Evolutionary conservation across 1,140 invertebrate genomes (phyloP), one percentile per base, ranked within the genome.

Genomic region (Pentalonia nigronervosa): DNA sequence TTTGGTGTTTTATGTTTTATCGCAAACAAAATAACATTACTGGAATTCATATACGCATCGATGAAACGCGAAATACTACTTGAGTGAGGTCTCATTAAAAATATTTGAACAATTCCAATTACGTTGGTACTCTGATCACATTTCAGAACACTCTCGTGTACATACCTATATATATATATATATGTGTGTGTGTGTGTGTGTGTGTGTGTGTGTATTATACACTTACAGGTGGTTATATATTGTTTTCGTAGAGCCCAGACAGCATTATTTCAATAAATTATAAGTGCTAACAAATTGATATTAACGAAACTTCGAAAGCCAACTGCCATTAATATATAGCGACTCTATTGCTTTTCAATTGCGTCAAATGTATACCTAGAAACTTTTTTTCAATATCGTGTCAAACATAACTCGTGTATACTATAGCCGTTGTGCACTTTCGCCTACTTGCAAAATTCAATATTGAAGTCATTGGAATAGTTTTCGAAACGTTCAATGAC

Each of bases 371-470:
- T 60, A 60, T 90, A 90, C 34, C 34, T 89, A n/a, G 88, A 90
- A 90, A 90, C 88, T 90, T 90, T 90, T 76, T 60, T 90, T 41
- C 50, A 90, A 90, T 90, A 90, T 60, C 88, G 50, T 76, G 60
- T 56, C 53, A 36, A 45, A 60, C 88, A 60, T 89, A 89, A 53
- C 87, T 89, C 48, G 87, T 53, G 8, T 50, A n/a, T 36, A 88
- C 20, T 53, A 21, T 56, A 88, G 8, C 17, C 86, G 45, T n/a
- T 50, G 47, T 20, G 47, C 47, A 34, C 21, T 50, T 50, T 50
- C 34, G 21, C 48, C 48, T 36, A 56, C 36, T 53, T 36, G 7
- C n/a, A 14, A 89, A 89, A 89, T 89, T 36, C 48, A 89, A 89
- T 89, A 89, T 89, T 56, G 48, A 89, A 87, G 86, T 89, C 48